Base-by-base conservation (phyloP, 2,113 vertebrate species). In the Macroglossus sobrinus region DNA sequence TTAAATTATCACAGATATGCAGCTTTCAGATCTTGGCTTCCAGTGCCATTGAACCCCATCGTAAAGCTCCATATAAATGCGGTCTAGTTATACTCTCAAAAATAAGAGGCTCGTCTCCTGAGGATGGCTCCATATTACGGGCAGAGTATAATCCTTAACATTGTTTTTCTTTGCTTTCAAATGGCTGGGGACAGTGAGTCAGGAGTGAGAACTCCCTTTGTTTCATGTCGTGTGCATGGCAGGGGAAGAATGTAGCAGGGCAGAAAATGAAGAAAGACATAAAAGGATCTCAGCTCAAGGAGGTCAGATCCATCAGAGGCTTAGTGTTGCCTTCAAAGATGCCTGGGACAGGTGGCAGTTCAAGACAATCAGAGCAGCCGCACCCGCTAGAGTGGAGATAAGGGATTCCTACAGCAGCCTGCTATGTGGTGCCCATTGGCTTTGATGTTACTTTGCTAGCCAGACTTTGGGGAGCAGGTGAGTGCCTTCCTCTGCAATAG, bases 341-440 rank as follows among this genome's bases (percentile, higher is more conserved):
- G 99, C 98, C 99, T 99, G 99, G 99, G 99, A 99, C 99, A 99
- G 99, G 99, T 99, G 99, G 99, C 99, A 99, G 99, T 99, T 99
- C 99, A 98, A 99, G 99, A 99, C 99, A 99, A 99, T 99, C 99
- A 98, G 98, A 99, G 99, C 98, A 99, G 99, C 98, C 98, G 98
- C 99, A 99, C 99, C 99, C 99, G 98, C 99, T 98, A 98, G 98
- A 97, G 93, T 99, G 45, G 98, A 99, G 99, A 99, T 99, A 99
- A 99, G 99, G 99, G 99, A 99, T 99, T 99, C 99, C 98, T 98
- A 97, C 96, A 22, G 98, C 98, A 98, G 98, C 98, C 98, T 97
- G 98, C 99, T 99, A 98, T 99, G 99, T 99, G 98, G 97, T 98
- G 99, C 98, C 98, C 75, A 93, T 97, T 98, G 98, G 97, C 99